A percentile compares a stretch with the other conserved stretches of the same genome.
Conservation (phyloP, 1,140 invertebrate genomes). For the Rhopalosiphum maidis region DNA sequence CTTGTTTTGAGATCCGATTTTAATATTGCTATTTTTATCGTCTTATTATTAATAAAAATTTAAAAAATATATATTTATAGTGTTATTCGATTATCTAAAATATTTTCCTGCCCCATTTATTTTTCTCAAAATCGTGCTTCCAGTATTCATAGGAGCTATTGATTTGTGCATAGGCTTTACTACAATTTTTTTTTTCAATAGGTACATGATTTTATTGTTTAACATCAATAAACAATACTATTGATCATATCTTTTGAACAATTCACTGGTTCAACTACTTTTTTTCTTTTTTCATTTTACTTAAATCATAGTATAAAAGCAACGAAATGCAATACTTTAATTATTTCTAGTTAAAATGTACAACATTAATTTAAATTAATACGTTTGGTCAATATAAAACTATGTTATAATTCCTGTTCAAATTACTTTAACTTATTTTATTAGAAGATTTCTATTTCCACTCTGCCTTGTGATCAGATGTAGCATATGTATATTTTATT, state of each 20-base stretch:
- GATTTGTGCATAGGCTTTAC: slow-evolving; percentile 52
- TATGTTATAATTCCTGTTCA: slow-evolving; percentile 40
- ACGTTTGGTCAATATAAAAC: not conserved
- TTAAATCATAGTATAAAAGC: slow-evolving; percentile 39
- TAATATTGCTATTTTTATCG: slow-evolving; percentile 54
- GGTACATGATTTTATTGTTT: not conserved
- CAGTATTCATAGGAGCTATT: slow-evolving; percentile 57
- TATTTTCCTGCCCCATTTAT: slow-evolving; percentile 51
- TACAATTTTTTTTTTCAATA: slow-evolving; percentile 50
- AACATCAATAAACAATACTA: slow-evolving; percentile 34
- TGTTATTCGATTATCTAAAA: slow-evolving; percentile 53
- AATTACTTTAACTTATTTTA: slow-evolving; percentile 22
- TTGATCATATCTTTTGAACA: slow-evolving; percentile 38
- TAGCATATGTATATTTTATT: not conserved
- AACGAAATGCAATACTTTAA: slow-evolving; percentile 29
- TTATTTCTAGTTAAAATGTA: slow-evolving; percentile 41
- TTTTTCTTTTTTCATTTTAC: slow-evolving; percentile 28
- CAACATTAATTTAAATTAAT: slow-evolving; percentile 22
- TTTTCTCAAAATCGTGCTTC: slow-evolving; percentile 54
- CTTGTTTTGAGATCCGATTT: slow-evolving; percentile 52
- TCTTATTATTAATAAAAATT: slow-evolving; percentile 50
- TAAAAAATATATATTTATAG: slow-evolving; percentile 49
- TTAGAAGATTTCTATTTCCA: slow-evolving; percentile 33
- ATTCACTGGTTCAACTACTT: slow-evolving; percentile 49
- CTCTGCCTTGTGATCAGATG: slow-evolving; percentile 29